Conservation (phyloP, 2,113 vertebrate genomes). For the Saguinus imperator region DNA sequence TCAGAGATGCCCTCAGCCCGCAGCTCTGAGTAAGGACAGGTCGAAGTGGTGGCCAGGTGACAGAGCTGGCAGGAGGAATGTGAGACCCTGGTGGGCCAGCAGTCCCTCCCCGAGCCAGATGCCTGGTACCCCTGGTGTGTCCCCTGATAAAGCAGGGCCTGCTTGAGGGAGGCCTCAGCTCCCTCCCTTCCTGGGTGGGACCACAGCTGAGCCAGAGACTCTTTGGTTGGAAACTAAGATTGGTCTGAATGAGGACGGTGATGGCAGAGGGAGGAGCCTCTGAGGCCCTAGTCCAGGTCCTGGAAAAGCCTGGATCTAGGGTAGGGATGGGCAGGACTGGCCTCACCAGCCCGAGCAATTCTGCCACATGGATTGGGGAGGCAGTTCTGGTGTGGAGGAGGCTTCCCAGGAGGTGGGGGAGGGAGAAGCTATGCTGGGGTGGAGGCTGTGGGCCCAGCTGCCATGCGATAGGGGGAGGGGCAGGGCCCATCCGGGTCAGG, state of each 20-base stretch:
- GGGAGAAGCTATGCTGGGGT: conserved; percentile 58
- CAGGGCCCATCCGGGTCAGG: conserved; percentile 21
- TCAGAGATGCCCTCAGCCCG: conserved; percentile 6
- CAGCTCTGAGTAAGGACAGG: conserved; percentile 30
- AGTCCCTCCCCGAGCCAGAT: neutral
- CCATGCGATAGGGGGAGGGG: conserved; percentile 67
- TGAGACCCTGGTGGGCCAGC: neutral
- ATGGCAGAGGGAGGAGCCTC: neutral
- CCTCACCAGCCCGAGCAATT: conserved; percentile 46
- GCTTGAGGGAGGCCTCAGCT: neutral
- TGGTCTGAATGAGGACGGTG: conserved; percentile 27
- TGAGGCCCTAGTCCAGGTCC: neutral
- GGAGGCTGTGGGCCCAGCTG: conserved; percentile 73
- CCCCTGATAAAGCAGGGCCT: neutral
- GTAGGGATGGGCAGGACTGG: neutral
- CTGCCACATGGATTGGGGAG: conserved; percentile 2
- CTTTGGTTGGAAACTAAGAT: conserved; percentile 68
- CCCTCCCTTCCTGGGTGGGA: neutral
- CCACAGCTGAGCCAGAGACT: conserved; percentile 63
- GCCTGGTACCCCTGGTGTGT: neutral
- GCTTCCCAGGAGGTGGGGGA: conserved; percentile 62
- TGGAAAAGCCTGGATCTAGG: neutral
- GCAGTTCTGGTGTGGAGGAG: conserved; percentile 22
- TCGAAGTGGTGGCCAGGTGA: neutral
- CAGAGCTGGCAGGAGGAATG: neutral